phyloP scores from a whole-genome alignment of 2,797 vertebrate genomes.

The Rachycentron canadum region DNA sequence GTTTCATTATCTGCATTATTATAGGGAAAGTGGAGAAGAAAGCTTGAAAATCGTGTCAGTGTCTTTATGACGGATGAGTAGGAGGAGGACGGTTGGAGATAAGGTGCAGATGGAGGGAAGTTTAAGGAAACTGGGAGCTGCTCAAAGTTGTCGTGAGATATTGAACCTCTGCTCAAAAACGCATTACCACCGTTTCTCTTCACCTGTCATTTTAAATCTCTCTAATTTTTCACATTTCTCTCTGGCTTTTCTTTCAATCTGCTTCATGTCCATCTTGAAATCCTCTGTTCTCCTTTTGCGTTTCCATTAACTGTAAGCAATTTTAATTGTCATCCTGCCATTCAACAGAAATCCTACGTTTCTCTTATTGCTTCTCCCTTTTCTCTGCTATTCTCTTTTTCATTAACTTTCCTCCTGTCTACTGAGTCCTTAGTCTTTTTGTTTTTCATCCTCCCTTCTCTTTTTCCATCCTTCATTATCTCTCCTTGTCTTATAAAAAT shows the following conservation, averaged over 20 bases:
- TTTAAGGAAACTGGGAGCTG: slow-evolving; percentile 37
- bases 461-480: slow-evolving; percentile 15
- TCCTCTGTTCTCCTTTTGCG: slow-evolving; percentile 24
- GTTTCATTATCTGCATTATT: not conserved
- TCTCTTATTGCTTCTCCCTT: slow-evolving; percentile 7
- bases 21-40: not conserved
- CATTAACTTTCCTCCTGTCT: slow-evolving; percentile 16
- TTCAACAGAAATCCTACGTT: slow-evolving; percentile 22
- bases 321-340: slow-evolving; percentile 25
- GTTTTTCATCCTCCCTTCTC: not conserved
- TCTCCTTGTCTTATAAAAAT: slow-evolving; percentile 25
- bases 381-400: not conserved
- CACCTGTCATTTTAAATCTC: slow-evolving; percentile 45
- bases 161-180: slow-evolving; percentile 47
- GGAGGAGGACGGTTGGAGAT: slow-evolving; percentile 14
- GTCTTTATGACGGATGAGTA: not conserved
- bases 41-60: not conserved
- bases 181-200: slow-evolving; percentile 36
- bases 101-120: slow-evolving; percentile 36
- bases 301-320: slow-evolving; percentile 30
- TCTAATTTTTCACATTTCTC: slow-evolving; percentile 23
- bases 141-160: slow-evolving; percentile 39
- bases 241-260: slow-evolving; percentile 11
- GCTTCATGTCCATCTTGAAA: slow-evolving; percentile 37
- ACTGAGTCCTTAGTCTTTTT: not conserved